Base-by-base conservation (phyloP, 2,797 vertebrate species). In the Urosaurus nigricauda region DNA sequence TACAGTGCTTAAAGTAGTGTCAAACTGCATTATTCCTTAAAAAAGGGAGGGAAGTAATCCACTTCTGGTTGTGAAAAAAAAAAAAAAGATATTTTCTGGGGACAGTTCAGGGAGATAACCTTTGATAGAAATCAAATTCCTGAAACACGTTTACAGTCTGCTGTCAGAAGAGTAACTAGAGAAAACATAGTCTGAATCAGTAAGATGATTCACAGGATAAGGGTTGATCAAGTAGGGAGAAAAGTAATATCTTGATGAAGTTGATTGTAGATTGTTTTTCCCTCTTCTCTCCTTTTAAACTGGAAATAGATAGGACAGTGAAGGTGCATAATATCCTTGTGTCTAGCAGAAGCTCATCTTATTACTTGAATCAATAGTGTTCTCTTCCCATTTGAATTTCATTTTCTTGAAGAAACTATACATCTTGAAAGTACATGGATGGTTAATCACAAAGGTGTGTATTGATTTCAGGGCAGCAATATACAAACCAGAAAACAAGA, bases 311-410 rank as follows among this genome's bases (percentile, higher is more conserved):
- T 29, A 14, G 60, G 51, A 32, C 12, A 16, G 16, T 40, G 43
- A 78, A 53, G 58, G 19, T 14, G 43, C 16, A 21, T 70, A 32
- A 32, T 70, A 32, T 9, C 4, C 68, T 37, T 68, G 17, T 37
- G 63, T 68, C 73, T 40, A 14, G 35, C 24, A 32, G 47, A 70
- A 84, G 63, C 60, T 7, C 74, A 14, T 79, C 81, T 29, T 32
- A 40, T 83, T 88, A 88, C 43, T 37, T 9, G 26, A 53, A 83
- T 88, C 82, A 56, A 88, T 79, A 24, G 51, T 6, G 2, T 79
- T 78, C 74, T 78, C 63, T 88, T 68, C 63, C 47, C 24, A 43
- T 40, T 79, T 88, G 81, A 84, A 70, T 88, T 88, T 84, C 87
- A 79, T 88, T 88, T 88, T 88, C 47, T 58, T 84, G n/a, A 26